Evolutionary conservation across 1,140 invertebrate genomes (phyloP).

Genomic region (Oppia nitens): DNA sequence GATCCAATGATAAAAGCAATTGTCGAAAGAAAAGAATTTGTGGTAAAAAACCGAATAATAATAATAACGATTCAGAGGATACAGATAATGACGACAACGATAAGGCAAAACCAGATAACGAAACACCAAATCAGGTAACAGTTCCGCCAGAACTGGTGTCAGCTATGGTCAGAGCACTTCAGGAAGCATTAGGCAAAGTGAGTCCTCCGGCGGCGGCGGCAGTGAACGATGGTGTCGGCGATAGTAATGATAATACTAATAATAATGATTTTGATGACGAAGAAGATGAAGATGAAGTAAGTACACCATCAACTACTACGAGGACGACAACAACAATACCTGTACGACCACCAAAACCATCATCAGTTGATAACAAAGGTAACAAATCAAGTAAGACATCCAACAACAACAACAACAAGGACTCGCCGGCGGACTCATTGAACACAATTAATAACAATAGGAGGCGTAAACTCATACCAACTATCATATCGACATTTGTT

Average conservation of each 20-base stretch:
- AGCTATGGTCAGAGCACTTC: conserved; percentile 10
- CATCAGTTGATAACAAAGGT: background rate
- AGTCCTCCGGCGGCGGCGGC: background rate
- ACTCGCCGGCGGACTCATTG: background rate
- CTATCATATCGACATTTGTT: conserved; percentile 1
- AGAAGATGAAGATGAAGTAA: conserved; percentile 2
- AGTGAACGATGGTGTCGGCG: background rate
- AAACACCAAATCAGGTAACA: background rate
- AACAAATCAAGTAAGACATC: background rate
- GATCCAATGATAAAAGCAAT: too few relatives aligned
- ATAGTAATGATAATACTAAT: background rate
- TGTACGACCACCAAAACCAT: background rate
- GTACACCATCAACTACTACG: background rate
- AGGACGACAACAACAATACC: background rate
- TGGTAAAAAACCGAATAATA: background rate
- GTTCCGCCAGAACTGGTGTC: conserved; percentile 6
- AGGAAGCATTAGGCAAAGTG: conserved; percentile 1
- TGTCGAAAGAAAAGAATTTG: background rate
- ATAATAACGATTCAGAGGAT: conserved; percentile 1
- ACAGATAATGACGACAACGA: background rate
- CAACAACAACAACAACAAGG: too few relatives aligned
- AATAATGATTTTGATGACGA: background rate
- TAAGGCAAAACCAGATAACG: background rate
- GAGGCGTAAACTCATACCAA: background rate
- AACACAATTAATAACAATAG: too few relatives aligned